These are phyloP conservation scores for Tridacna crocea DNA, from an alignment of 2,888 invertebrate species.

Conservation along the genomic window DNA sequence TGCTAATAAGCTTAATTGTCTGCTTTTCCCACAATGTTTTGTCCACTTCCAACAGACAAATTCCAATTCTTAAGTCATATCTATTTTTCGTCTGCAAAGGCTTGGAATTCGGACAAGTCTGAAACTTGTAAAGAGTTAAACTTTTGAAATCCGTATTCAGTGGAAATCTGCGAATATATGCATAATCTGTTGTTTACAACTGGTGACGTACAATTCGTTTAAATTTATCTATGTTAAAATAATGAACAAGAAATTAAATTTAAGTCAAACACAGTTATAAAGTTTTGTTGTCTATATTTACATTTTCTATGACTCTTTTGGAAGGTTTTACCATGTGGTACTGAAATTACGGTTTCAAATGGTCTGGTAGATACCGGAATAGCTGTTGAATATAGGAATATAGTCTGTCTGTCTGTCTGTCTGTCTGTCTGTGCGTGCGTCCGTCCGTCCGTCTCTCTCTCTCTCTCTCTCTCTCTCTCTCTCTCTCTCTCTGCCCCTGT, in stretches of 20 bases:
- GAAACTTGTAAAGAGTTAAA: too few relatives aligned
- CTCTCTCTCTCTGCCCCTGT: not conserved
- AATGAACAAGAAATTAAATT: slow-evolving; percentile 68
- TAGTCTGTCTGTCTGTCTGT: not conserved
- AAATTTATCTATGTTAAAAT: slow-evolving; percentile 72
- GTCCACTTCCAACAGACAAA: too few relatives aligned
- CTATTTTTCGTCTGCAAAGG: too few relatives aligned
- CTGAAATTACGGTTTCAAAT: too few relatives aligned
- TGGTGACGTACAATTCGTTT: slow-evolving; percentile 54
- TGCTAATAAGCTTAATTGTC: too few relatives aligned
- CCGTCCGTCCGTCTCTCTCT: not conserved
- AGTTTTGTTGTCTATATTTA: not conserved
- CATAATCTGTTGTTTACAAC: slow-evolving; percentile 52
- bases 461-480: not conserved
- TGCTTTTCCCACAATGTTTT: too few relatives aligned
- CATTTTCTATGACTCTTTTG: not conserved
- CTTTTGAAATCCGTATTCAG: slow-evolving; percentile 31
- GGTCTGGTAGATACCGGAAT: too few relatives aligned
- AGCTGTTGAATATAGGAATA: too few relatives aligned
- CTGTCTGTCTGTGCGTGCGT: not conserved
- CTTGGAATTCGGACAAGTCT: too few relatives aligned
- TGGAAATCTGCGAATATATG: slow-evolving; percentile 40
- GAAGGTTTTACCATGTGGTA: too few relatives aligned
- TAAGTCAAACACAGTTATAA: slow-evolving; percentile 23
- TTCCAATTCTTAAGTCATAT: too few relatives aligned